Percentiles rank a stretch among this genome's conserved stretches.
These are phyloP conservation scores for Plotosus lineatus DNA, from an alignment of 2,113 vertebrate genomes.

Conservation along the genomic window DNA sequence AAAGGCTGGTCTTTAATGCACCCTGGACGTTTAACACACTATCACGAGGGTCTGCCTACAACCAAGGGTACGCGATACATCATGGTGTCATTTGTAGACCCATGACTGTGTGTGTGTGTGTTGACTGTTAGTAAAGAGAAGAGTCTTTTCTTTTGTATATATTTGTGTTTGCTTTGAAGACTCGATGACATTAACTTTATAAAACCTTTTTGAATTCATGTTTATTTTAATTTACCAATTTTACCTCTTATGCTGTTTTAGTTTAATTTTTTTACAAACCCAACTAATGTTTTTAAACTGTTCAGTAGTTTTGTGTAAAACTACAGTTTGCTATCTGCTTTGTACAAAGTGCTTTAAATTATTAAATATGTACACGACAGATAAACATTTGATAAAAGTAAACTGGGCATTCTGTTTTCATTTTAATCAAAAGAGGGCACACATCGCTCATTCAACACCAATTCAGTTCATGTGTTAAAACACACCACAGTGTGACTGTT, in stretches of 20 bases:
- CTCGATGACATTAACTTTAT: neutral
- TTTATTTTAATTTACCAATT: neutral
- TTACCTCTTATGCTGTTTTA: constrained; percentile 20
- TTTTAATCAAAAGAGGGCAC: neutral
- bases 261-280: constrained; percentile 3
- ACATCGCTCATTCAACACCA: neutral
- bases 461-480: neutral
- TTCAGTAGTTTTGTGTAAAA: neutral
- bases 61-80: constrained; percentile 85
- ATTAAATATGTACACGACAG: constrained; percentile 49
- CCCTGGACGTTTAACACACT: constrained; percentile 86
- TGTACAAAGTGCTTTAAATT: constrained; percentile 75
- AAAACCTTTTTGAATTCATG: neutral
- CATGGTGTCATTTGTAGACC: constrained; percentile 90
- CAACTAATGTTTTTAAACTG: neutral
- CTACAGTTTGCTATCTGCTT: constrained; percentile 52
- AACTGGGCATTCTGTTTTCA: neutral
- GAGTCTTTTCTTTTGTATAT: neutral
- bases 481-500: neutral
- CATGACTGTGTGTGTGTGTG: constrained; percentile 60
- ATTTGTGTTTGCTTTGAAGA: neutral
- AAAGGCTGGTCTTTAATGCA: constrained; percentile 90
- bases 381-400: neutral
- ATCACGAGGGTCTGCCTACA: constrained; percentile 86
- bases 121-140: constrained; percentile 15